These are phyloP conservation scores for Rhinopomastus cyanomelas DNA, from an alignment of 2,113 vertebrate species.

Conservation along the genomic window DNA sequence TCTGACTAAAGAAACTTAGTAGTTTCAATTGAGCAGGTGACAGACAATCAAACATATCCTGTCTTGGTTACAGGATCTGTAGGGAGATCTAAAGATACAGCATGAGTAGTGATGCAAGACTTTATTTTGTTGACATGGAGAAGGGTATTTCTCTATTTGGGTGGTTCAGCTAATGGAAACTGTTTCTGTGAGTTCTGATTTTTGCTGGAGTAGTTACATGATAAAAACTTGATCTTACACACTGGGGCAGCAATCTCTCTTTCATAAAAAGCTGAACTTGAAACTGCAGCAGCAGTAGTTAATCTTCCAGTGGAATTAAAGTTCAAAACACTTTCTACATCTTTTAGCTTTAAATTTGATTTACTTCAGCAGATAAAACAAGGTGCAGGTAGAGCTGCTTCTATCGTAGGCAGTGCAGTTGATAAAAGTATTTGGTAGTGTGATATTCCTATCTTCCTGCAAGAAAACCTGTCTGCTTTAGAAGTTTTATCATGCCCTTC, in stretches of 20 bases:
- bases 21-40: not conserved
- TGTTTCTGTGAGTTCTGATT: not conserved
- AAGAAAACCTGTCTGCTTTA: not conserved
- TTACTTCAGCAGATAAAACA: not conserved
- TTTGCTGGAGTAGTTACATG: not conserved
- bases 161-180: not conserved
- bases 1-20: not conserved
- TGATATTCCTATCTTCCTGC: not conserved
- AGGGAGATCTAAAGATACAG: not conserved
- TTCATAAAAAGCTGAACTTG: not conserved
- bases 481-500: not conserved
- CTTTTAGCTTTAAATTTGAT: not conserved
- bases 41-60: not conserved
- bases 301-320: not conserved
- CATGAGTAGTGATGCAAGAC: not conserved
- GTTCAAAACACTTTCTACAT: not conserved
- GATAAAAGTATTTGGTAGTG: not conserved
- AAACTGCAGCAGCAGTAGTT: not conserved
- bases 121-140: not conserved
- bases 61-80: not conserved
- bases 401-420: not conserved
- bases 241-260: not conserved
- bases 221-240: not conserved
- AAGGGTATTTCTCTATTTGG: not conserved
- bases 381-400: not conserved